Base-by-base conservation (phyloP, 1,140 invertebrate species). In the Myzus persicae region DNA sequence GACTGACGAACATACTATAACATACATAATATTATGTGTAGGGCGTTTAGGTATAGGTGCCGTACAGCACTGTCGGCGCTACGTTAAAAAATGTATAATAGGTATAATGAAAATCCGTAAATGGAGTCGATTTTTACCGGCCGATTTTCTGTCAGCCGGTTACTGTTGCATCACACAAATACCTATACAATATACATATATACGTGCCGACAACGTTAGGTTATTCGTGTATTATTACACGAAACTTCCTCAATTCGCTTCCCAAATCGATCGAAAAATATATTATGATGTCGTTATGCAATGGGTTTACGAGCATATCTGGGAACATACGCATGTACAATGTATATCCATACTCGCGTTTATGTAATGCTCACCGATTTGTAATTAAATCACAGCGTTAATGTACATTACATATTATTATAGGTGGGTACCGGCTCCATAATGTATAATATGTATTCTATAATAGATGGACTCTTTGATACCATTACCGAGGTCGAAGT, bases 221-320 rank as follows among this genome's bases (percentile, higher is more conserved):
- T 51, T 51, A 22, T 51, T 26, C n/a, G n/a, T n/a, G 7, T n/a
- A n/a, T 11, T 89, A 9, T 24, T 11, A 38, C 20, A 54, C 36
- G 24, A 14, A 26, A 89, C 48, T 89, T 89, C 88, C 88, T 22
- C 48, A 54, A 89, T 89, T 89, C 48, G 88, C 48, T 89, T 89
- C 88, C 88, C 1, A 54, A 89, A 89, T 54, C 88, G 46, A 54
- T 54, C 46, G 88, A 36, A 76, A 67, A 76, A 76, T 76, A 76
- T 76, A 31, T 67, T 76, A 76, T 76, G n/a, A 18, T n/a, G 59
- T n/a, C n/a, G 59, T 76, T n/a, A n/a, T 76, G 59, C 59, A 76
- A 76, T n/a, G 59, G 22, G 14, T 14, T 76, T 76, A n/a, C 14
- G 22, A 4, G 54, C 8, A 54, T 26, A 54, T 54, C 24, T 54